A percentile compares a stretch with the other conserved stretches of the same genome.
phyloP scores from a whole-genome alignment of 2,797 vertebrate genomes.

The Momotus momota region DNA sequence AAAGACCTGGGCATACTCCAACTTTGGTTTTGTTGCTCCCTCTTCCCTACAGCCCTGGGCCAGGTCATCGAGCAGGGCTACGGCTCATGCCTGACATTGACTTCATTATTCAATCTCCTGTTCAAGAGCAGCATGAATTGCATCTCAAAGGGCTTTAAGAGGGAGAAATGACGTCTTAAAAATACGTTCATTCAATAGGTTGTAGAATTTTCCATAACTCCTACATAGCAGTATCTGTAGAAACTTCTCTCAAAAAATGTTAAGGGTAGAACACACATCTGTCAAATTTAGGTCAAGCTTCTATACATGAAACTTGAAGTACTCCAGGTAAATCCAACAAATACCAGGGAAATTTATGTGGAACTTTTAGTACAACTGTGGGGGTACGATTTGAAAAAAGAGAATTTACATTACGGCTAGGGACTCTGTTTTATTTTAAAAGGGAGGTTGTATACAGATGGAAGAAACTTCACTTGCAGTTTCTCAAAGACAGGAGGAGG shows the following conservation, averaged over 20 bases:
- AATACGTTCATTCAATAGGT: background rate
- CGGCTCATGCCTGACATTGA: background rate
- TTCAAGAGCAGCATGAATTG: background rate
- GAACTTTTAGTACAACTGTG: background rate
- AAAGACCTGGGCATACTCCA: background rate
- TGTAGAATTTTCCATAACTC: background rate
- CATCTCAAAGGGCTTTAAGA: background rate
- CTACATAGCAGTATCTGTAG: background rate
- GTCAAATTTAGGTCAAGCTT: background rate
- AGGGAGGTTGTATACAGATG: background rate
- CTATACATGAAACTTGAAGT: background rate
- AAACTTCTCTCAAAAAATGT: background rate
- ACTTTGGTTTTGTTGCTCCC: background rate
- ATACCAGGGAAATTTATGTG: background rate
- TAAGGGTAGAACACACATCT: background rate
- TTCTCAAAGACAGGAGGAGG: background rate
- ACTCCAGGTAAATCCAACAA: background rate
- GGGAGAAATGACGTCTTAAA: background rate
- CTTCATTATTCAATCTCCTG: background rate
- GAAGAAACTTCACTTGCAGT: background rate
- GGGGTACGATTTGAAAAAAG: background rate
- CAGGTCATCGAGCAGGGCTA: background rate
- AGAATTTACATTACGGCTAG: background rate
- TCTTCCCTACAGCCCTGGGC: fast-evolving
- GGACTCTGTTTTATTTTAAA: background rate